Base-by-base conservation (phyloP, 64 coral and sea anemone species). In the Astreopora myriophthalma region DNA sequence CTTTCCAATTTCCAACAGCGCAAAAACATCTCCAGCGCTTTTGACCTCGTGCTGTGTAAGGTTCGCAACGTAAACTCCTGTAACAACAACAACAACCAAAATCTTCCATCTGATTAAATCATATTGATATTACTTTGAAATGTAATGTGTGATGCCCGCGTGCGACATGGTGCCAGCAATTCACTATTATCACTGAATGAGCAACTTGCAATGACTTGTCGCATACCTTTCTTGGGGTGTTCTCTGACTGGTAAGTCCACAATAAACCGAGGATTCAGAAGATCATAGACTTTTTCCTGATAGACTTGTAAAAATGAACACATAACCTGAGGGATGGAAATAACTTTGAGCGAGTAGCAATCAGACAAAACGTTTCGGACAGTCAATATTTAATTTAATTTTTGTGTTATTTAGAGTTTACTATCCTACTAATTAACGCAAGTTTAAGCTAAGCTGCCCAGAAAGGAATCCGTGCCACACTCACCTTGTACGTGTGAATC, bases 251-350 rank as follows among this genome's bases (percentile, higher is more conserved):
- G 95, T 25, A 96, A 76, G 30, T 96, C 95, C 6, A 94, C 87
- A 3, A 87, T 86, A 24, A 96, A 94, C 29, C 95, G 91, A 11
- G 91, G 87, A 52, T 96, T 96, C 2, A 96, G 48, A 10, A 96
- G 92, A 57, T 96, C 95, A 67, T 96, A 96, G 29, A 96, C 95
- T 31, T 96, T 96, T 33, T 96, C 95, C 48, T 96, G 95, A 37
- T 96, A 96, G 55, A 96, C 95, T 85, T 96, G 95, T 42, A 96
- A 75, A 20, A 96, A 96, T 11, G 95, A 96, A 25, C 95, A 96
- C 48, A 84, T 96, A 73, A 96, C 92, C 95, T 96, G 75, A 19
- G 42, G 24, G 68, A 67, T 24, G 8, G 71, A 24, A 91, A 70
- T 12, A 24, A 5, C 0, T 23, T 48, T 23, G 12, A 61, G 16